phyloP scores from a whole-genome alignment of 2,888 invertebrate genomes.

The Drosophila hamatofila region DNA sequence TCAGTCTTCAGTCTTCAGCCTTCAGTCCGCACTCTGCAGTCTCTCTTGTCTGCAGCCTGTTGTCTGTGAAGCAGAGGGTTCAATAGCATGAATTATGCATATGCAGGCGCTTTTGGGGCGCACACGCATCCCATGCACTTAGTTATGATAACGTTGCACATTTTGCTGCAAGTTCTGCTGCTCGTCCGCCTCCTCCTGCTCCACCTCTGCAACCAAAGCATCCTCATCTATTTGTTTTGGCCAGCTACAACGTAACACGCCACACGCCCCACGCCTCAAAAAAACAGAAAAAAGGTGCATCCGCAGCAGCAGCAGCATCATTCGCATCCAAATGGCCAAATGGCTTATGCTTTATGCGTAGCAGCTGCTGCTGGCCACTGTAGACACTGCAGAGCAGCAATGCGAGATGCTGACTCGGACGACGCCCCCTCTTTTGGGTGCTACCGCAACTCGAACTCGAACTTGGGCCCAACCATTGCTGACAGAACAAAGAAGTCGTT shows the following conservation, averaged over 20 bases:
- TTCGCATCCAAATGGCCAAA: conserved; percentile 58
- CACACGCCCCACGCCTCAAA: conserved; percentile 51
- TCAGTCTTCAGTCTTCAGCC: neutral
- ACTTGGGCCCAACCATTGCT: conserved; percentile 64
- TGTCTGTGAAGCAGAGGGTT: conserved; percentile 72
- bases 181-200: neutral
- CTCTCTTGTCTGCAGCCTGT: conserved; percentile 21
- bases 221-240: conserved; percentile 75
- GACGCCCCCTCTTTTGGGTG: conserved; percentile 74
- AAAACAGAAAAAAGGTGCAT: conserved; percentile 48
- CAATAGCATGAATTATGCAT: conserved; percentile 84
- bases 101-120: conserved; percentile 76
- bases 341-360: conserved; percentile 76
- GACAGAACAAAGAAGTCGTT: conserved; percentile 84
- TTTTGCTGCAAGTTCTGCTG: conserved; percentile 48
- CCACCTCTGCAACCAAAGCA: conserved; percentile 34
- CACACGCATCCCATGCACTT: conserved; percentile 79
- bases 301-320: conserved; percentile 38
- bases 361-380: conserved; percentile 63
- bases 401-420: conserved; percentile 49
- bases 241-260: conserved; percentile 58
- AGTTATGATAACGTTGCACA: conserved; percentile 81
- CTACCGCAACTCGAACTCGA: conserved; percentile 66
- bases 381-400: conserved; percentile 20
- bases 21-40: conserved; percentile 4